Percentiles rank a stretch among this genome's conserved stretches.
phyloP scores from a whole-genome alignment of 1,140 invertebrate genomes.

The Mya arenaria region DNA sequence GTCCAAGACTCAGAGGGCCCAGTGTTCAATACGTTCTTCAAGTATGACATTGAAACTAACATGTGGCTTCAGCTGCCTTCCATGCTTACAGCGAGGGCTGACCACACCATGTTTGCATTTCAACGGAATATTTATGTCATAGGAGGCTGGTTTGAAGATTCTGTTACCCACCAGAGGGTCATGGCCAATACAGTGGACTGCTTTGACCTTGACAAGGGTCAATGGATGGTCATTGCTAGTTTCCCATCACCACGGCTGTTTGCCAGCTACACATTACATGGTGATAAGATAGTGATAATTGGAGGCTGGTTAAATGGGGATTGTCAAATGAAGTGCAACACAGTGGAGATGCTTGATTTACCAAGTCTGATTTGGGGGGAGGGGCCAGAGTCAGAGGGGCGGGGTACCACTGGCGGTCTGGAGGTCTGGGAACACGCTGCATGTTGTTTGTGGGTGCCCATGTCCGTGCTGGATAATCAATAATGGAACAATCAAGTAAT shows the following conservation, averaged over 20 bases:
- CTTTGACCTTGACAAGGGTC: slow-evolving; percentile 84
- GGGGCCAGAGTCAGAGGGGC: not conserved
- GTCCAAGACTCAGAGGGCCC: slow-evolving; percentile 82
- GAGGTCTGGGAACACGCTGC: slow-evolving; percentile 73
- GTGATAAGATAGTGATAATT: slow-evolving; percentile 87
- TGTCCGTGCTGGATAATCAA: no score
- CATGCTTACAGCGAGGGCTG: slow-evolving; percentile 86
- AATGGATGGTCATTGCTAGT: slow-evolving; percentile 85
- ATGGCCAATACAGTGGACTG: slow-evolving; percentile 86
- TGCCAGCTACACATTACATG: slow-evolving; percentile 85
- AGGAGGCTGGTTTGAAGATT: slow-evolving; percentile 88
- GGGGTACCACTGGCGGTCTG: slow-evolving; percentile 11
- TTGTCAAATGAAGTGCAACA: slow-evolving; percentile 62
- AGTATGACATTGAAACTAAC: slow-evolving; percentile 84
- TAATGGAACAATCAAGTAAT: not conserved
- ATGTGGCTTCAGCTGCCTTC: slow-evolving; percentile 84
- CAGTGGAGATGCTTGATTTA: slow-evolving; percentile 65
- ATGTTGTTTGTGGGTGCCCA: slow-evolving; percentile 68
- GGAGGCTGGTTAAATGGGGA: slow-evolving; percentile 84
- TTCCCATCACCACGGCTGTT: slow-evolving; percentile 87
- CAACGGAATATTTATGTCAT: slow-evolving; percentile 86
- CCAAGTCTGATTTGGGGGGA: slow-evolving; percentile 54
- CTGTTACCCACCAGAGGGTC: slow-evolving; percentile 83
- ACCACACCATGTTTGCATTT: slow-evolving; percentile 86
- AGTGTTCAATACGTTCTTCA: slow-evolving; percentile 84